phyloP scores from a whole-genome alignment of 2,888 invertebrate genomes.

The Dynastes tityus region DNA sequence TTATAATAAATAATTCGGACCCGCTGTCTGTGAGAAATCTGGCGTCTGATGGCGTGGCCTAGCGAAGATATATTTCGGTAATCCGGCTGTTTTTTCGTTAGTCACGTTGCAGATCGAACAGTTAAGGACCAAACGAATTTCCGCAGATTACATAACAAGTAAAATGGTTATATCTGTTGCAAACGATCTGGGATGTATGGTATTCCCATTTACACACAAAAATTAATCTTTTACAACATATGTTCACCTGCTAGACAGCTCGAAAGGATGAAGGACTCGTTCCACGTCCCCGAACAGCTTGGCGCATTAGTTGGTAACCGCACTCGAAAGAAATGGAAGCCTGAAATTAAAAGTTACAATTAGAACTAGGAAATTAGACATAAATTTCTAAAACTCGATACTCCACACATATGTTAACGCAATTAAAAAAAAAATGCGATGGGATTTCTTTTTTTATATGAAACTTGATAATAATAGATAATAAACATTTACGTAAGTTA shows the following conservation, averaged over 20 bases:
- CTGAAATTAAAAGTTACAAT: slow-evolving; percentile 66
- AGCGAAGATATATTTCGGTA: slow-evolving; percentile 40
- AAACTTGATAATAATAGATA: too few species aligned
- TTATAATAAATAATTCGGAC: slow-evolving; percentile 37
- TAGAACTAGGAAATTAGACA: too few species aligned
- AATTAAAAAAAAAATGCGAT: too few species aligned
- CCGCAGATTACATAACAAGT: slow-evolving; percentile 17
- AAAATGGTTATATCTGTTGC: not conserved
- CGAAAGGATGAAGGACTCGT: slow-evolving; percentile 77
- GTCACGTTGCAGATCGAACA: slow-evolving; percentile 34
- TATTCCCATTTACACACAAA: not conserved
- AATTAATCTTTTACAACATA: not conserved
- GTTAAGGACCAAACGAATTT: slow-evolving; percentile 19
- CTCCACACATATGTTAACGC: too few species aligned
- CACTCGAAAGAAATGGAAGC: slow-evolving; percentile 70
- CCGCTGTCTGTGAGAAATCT: slow-evolving; percentile 17
- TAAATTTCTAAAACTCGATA: too few species aligned
- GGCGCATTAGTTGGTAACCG: slow-evolving; percentile 75
- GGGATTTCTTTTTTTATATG: too few species aligned
- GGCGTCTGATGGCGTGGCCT: slow-evolving; percentile 26
- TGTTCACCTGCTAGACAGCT: slow-evolving; percentile 75
- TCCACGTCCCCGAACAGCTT: slow-evolving; percentile 80
- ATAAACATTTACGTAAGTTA: too few species aligned
- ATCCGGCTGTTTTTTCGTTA: slow-evolving; percentile 43
- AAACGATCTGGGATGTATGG: not conserved